Base-by-base conservation (phyloP, 2,797 vertebrate species). In the Eospalax fontanierii region DNA sequence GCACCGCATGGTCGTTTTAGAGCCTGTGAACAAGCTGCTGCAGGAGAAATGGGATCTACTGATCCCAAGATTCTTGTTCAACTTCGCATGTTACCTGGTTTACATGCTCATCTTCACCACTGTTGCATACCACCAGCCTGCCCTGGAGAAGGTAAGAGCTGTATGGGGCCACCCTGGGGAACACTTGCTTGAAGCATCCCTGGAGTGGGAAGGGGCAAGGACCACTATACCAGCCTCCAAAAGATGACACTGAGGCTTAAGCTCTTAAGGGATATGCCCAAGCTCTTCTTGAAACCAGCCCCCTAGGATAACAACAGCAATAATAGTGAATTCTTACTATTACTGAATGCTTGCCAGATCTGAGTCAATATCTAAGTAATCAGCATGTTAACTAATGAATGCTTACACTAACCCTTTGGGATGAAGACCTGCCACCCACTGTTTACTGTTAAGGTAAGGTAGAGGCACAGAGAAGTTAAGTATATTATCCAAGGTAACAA, bases 1-100 rank as follows among this genome's bases (percentile, higher is more conserved):
- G 14, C 99, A 99, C n/a, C 98, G 99, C 94, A 99, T 99, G 99
- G 98, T 99, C 18, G 97, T 99, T 89, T 98, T 99, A 73, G 99
- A 99, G 96, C 99, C 99, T 0, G 98, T 99, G 95, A 98, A 98
- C 96, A 98, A 98, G 78, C 97, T 99, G 75, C 98, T 99, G 35
- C 98, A 99, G 73, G 98, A 98, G 2, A 99, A 99, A 97, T 99
- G 99, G 99, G 98, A 99, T 68, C 98, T 61, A 0, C 99, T 99
- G 96, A 99, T 98, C 11, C 93, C 98, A 65, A 97, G 95, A 87
- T 99, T 99, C 98, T 98, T 98, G 91, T 85, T 99, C 57, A 99
- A 99, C 97, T 99, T 99, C 85, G 66, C 98, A 82, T 95, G 98
- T 14, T 99, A 99, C 96, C 0, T 99, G 73, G 2, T 97, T 4